phyloP scores from a whole-genome alignment of 2,888 invertebrate genomes.

The Yponomeuta cagnagella region DNA sequence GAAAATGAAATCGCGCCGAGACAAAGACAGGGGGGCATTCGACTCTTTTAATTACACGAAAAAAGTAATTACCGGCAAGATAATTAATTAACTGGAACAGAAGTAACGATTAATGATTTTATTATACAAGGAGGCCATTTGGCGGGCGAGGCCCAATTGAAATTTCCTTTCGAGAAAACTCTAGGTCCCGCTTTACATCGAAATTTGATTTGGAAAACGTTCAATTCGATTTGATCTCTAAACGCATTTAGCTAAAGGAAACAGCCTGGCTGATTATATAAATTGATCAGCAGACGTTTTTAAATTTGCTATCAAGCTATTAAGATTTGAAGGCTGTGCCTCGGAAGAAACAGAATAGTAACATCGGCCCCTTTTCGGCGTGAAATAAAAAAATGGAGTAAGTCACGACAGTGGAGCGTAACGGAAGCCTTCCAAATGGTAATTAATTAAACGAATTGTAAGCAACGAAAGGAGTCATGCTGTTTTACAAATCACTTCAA shows the following conservation, averaged over 20 bases:
- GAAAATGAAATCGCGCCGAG: constrained; percentile 74
- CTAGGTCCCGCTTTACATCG: constrained; percentile 53
- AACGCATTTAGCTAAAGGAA: background rate
- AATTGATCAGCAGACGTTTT: background rate
- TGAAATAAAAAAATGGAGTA: constrained; percentile 57
- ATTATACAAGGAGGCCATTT: constrained; percentile 71
- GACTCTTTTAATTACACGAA: constrained; percentile 77
- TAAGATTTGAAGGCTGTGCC: background rate
- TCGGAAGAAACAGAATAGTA: constrained; percentile 34
- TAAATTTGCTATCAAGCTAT: background rate
- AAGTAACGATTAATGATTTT: constrained; percentile 77
- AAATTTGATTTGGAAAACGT: constrained; percentile 51
- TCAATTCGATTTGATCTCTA: constrained; percentile 19
- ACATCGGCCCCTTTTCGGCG: constrained; percentile 35
- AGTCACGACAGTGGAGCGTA: constrained; percentile 51
- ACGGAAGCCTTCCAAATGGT: constrained; percentile 69
- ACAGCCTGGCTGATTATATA: constrained; percentile 33
- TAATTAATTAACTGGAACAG: constrained; percentile 77
- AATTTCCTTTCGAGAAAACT: constrained; percentile 51
- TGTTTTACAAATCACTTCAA: constrained; percentile 76
- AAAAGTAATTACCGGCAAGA: constrained; percentile 75
- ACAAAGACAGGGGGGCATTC: constrained; percentile 73
- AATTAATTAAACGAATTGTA: constrained; percentile 75
- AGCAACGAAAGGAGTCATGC: constrained; percentile 75
- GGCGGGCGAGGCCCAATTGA: constrained; percentile 54